Evolutionary conservation across 2,888 invertebrate species (phyloP), one percentile per base, ranked within the genome.

Genomic region (Sinodicranocentrus sp.): DNA sequence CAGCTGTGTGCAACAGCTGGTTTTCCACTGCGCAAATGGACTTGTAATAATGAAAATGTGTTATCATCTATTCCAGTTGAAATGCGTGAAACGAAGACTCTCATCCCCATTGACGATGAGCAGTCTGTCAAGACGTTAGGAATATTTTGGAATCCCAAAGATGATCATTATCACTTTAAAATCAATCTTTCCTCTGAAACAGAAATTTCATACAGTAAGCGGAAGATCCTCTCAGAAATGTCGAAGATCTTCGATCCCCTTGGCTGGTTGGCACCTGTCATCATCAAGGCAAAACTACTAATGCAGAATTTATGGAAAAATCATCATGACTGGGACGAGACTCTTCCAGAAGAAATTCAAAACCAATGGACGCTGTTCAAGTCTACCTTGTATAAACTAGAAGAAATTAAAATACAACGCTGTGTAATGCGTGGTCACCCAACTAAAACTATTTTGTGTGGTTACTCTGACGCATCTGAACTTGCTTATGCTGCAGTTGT

Each of bases 1-100:
- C 13, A 67, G 17, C 23, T 89, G 6, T 48, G 87, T 5, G n/a
- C 8, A 3, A 63, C 28, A 19, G 87, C 78, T 10, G 78, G 87
- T 13, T 88, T 89, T 44, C 44, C 63, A 10, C 65, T 89, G 1
- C 57, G 85, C 0, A 89, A 90, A 80, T 89, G 89, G 89, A 43
- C 80, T 0, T 86, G 86, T 0, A 89, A 89, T 33, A 26, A 54
- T 6, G 17, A 8, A 10, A 59, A 57, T 25, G 5, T 85, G 1
- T 25, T 85, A 0, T 0, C 19, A 6, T 1, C 48, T 13, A 43
- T 85, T 1, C 72, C 79, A 1, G n/a, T 19, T 10, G 52, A 44
- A 0, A 8, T 65, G 3, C 26, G 80, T 13, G 84, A 80, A 39
- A 57, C 61, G 0, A 21, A 76, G 17, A 5, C 6, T 0, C 19